phyloP scores from a whole-genome alignment of 23 tunicate species.

The Trididemnum clinides region DNA sequence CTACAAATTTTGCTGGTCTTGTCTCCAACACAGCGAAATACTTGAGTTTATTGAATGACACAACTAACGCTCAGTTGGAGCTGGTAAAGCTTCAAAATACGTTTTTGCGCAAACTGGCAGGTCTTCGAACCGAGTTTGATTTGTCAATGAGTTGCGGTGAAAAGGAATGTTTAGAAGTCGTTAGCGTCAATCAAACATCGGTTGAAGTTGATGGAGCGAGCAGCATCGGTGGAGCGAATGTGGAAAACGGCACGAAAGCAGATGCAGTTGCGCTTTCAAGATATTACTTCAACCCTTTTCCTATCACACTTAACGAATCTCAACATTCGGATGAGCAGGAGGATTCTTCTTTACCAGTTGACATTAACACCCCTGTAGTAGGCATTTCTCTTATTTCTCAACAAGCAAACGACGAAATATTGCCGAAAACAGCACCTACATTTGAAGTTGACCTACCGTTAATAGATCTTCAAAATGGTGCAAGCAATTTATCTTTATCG shows the following conservation, averaged over 20 bases:
- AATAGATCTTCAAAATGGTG: too few relatives aligned
- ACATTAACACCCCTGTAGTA: constrained; percentile 11
- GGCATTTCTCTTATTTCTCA: background rate
- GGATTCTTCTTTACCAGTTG: background rate
- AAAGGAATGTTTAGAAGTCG: background rate
- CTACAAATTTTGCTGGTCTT: too few relatives aligned
- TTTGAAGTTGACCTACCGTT: background rate
- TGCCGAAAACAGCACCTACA: background rate
- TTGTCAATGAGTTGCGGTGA: background rate
- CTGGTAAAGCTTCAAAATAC: too few relatives aligned
- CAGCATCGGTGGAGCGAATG: background rate
- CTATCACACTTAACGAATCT: background rate
- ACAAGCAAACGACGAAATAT: background rate
- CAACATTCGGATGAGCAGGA: background rate
- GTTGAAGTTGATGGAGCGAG: background rate
- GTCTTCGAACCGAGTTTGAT: too few relatives aligned
- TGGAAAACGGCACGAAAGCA: background rate
- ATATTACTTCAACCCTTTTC: constrained; percentile 17
- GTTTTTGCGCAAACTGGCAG: too few relatives aligned
- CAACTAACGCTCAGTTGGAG: too few relatives aligned
- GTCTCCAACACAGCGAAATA: too few relatives aligned
- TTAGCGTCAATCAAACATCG: background rate
- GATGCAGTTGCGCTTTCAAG: constrained; percentile 6
- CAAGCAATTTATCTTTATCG: too few relatives aligned
- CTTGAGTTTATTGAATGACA: too few relatives aligned